phyloP scores from a whole-genome alignment of 2,113 vertebrate species.

The Boulengeromyrus knoepffleri region DNA sequence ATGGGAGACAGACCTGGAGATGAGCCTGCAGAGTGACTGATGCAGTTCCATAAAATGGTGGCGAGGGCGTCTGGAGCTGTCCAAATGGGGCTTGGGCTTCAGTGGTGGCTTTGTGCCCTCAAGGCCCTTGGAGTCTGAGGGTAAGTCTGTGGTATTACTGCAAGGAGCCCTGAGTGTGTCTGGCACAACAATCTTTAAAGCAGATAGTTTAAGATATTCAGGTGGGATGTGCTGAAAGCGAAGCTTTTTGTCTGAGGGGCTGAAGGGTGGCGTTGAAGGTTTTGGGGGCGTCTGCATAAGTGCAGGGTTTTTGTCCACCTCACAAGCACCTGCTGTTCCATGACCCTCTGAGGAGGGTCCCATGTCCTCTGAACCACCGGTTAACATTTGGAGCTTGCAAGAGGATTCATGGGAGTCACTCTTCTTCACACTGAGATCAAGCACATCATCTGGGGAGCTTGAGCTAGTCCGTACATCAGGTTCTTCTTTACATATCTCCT shows the following conservation, averaged over 20 bases:
- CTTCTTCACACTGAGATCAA: constrained; percentile 16
- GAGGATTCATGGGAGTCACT: neutral
- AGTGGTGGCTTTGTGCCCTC: rapidly evolving
- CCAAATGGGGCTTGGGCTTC: constrained; percentile 16
- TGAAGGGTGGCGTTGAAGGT: neutral
- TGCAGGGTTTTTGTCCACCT: neutral
- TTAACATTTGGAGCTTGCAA: neutral
- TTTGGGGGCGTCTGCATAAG: neutral
- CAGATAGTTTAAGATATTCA: constrained; percentile 4
- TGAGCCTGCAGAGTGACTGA: constrained; percentile 59
- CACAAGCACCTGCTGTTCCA: neutral
- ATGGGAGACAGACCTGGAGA: constrained; percentile 58
- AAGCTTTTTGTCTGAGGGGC: neutral
- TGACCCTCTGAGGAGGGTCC: no score
- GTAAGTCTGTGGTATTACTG: neutral
- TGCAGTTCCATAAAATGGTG: constrained; percentile 73
- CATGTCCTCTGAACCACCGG: neutral
- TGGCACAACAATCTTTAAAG: constrained; percentile 2
- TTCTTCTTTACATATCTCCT: constrained; percentile 13
- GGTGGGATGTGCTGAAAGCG: constrained; percentile 10
- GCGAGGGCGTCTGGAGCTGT: constrained; percentile 20
- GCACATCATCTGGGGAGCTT: neutral
- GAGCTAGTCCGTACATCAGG: neutral
- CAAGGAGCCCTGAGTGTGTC: rapidly evolving
- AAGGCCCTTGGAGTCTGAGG: rapidly evolving